Conservation (phyloP, 2,888 invertebrate species). For the Stegophylla sp. region DNA sequence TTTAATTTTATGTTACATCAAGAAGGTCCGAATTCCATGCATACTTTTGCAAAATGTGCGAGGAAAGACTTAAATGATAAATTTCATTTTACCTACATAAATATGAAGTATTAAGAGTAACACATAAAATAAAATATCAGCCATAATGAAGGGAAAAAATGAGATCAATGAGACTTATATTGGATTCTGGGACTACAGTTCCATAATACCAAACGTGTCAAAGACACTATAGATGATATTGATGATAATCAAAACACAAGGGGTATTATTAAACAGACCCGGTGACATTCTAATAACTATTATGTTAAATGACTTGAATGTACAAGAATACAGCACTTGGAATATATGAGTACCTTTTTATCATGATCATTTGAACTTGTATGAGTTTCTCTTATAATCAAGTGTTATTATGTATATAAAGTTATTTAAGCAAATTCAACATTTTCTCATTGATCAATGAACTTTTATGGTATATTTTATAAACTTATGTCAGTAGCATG, state of each 20-base stretch:
- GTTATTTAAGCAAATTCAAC: constrained; percentile 20
- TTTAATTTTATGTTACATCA: too few species aligned
- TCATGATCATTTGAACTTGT: constrained; percentile 12
- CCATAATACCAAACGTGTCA: constrained; percentile 9
- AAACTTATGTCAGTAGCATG: not conserved
- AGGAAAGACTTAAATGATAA: not conserved
- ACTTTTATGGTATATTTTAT: not conserved
- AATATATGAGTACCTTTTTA: not conserved
- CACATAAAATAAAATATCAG: not conserved
- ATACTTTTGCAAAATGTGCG: not conserved
- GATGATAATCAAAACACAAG: constrained; percentile 20
- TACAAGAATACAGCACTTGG: not conserved
- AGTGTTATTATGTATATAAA: too few species aligned
- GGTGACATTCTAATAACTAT: constrained; percentile 25
- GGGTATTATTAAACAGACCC: constrained; percentile 9
- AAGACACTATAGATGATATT: not conserved
- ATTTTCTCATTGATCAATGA: not conserved
- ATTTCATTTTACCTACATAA: not conserved
- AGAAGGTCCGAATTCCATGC: not conserved
- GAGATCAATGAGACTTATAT: not conserved
- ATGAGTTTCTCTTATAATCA: constrained; percentile 12
- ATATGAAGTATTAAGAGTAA: not conserved
- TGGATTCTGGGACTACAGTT: not conserved
- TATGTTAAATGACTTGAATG: constrained; percentile 14
- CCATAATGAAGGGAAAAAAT: not conserved